Evolutionary conservation across 2,888 invertebrate genomes (phyloP), one percentile per base, ranked within the genome.

Genomic region (Cyclophora albipunctata): DNA sequence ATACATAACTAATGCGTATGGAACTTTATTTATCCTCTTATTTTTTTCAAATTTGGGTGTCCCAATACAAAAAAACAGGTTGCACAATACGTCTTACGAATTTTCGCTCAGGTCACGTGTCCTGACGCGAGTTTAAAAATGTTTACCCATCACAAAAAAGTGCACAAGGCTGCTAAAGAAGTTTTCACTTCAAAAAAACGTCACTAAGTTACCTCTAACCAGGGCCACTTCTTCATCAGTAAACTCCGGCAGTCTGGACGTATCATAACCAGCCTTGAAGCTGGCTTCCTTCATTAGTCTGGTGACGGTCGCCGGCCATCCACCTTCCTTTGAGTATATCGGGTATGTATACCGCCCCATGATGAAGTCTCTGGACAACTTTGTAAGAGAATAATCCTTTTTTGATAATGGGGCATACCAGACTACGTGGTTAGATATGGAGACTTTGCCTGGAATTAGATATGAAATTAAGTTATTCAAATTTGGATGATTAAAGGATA

Each of bases 281-380:
- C 90, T 89, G 46, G 77, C 75, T 20, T 75, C 67, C 1, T 69
- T 78, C 43, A 90, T 69, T 4, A 66, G 53, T 34, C 80, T 67
- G 55, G 84, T 82, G 49, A 90, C 67, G 1, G 77, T 51, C 1
- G 76, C 65, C 0, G 90, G 90, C 78, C 90, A 91, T 41, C 90
- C 90, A 0, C 91, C 91, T 5, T 78, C 63, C 48, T 76, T 68
- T 1, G 81, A 75, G 66, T 67, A 89, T 46, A 90, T 82, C 0
- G 90, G 82, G 55, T 88, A 77, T 2, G 76, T 66, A 60, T 81
- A 89, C 49, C 81, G 76, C 0, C 87, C 88, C 2, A 37, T 37
- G 37, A 37, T 37, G 37, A 37, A 37, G 37, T 69, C 57, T 7
- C 45, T 50, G 1, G 62, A 56, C 0, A 66, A 46, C 6, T 66